Percentiles rank a stretch among this genome's conserved stretches.
Evolutionary conservation across 2,888 invertebrate genomes (phyloP).

Genomic region (Papilio demoleus): DNA sequence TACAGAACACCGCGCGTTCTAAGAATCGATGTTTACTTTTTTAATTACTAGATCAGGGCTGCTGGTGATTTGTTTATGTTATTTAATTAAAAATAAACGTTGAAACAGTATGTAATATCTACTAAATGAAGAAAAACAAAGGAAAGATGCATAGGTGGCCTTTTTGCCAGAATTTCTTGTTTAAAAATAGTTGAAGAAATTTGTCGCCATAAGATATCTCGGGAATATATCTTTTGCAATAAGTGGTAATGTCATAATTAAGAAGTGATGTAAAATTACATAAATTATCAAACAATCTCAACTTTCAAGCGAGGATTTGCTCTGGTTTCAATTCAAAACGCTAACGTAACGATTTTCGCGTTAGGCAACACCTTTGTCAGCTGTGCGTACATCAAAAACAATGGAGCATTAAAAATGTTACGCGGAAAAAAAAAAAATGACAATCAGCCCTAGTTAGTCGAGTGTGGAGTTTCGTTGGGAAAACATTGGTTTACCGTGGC

Average conservation of each 20-base stretch:
- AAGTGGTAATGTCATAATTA: background rate
- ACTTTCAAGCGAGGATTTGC: slow-evolving; percentile 36
- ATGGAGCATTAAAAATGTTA: slow-evolving; percentile 70
- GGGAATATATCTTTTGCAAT: background rate
- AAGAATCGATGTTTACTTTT: slow-evolving; percentile 38
- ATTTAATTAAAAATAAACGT: background rate
- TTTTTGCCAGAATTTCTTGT: background rate
- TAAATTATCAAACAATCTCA: slow-evolving; percentile 15
- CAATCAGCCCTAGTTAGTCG: slow-evolving; percentile 73
- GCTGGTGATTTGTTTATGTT: background rate
- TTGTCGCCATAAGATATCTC: background rate
- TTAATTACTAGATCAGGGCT: slow-evolving; percentile 35
- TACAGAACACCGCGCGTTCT: slow-evolving; percentile 36
- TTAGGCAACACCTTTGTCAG: slow-evolving; percentile 61
- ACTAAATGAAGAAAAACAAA: background rate
- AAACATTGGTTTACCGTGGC: slow-evolving; percentile 55
- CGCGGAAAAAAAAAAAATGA: slow-evolving; percentile 60
- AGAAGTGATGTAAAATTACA: slow-evolving; percentile 6
- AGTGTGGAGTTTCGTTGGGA: slow-evolving; percentile 65
- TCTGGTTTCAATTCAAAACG: slow-evolving; percentile 47
- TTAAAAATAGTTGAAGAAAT: background rate
- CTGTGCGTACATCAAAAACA: slow-evolving; percentile 59
- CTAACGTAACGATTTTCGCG: slow-evolving; percentile 61
- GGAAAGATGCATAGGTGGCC: background rate
- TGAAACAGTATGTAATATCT: too few relatives aligned